Base-by-base conservation (phyloP, 2,888 invertebrate species). In the Cheilosia impressa region DNA sequence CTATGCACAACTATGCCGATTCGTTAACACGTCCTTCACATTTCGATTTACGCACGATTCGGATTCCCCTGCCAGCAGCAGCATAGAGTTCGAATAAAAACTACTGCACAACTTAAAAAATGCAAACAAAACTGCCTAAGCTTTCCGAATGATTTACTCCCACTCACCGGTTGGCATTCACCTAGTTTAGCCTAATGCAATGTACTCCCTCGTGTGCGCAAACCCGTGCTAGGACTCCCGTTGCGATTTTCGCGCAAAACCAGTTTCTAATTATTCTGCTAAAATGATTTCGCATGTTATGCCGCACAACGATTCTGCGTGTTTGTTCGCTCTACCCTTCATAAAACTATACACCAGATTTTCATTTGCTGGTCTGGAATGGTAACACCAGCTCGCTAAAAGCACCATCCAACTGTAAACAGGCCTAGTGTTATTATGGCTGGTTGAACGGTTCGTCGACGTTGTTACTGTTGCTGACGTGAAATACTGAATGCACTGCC, bases 201-300 rank as follows among this genome's bases (percentile, higher is more conserved):
- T 17, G n/a, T 45, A 45, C 38, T 65, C 50, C 34, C 19, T 52
- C 52, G 34, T 65, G 73, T 62, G 66, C 27, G 27, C 53, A 41
- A 73, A 17, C 45, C 53, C n/a, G 63, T 82, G 65, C 60, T 66
- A 60, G 45, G 71, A 50, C 69, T 62, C 10, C 58, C 4, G 43
- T 45, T 79, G 38, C 45, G 53, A 83, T 73, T 78, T 79, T 73
- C 73, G 41, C 75, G 68, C 10, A 52, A 13, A 75, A 84, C 65
- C 63, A 69, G 84, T 75, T 75, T 75, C 53, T 52, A 80, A 84
- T 80, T 84, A 84, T 80, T 75, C 84, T 43, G 65, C 84, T 66
- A 57, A 80, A 79, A 75, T 80, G 79, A 38, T 66, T 69, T 53
- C 47, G 38, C 73, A 58, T 75, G 71, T 80, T 80, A 65, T 69